These are phyloP conservation scores for Drosophila eugracilis DNA, from an alignment of 1,140 invertebrate genomes.

Conservation along the genomic window DNA sequence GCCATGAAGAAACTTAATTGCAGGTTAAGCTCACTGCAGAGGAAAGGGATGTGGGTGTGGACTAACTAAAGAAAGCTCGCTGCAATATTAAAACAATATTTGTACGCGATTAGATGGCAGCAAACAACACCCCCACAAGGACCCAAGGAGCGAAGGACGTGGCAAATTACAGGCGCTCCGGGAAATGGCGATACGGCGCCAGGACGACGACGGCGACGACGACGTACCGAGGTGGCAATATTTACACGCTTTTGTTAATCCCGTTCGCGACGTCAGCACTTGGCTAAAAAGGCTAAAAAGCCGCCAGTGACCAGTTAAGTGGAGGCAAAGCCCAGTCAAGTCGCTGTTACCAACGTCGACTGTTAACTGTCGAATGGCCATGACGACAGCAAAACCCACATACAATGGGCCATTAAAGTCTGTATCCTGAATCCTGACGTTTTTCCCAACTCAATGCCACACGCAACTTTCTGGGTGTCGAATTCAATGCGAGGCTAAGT, in stretches of 20 bases:
- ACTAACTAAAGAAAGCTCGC: constrained; percentile 28
- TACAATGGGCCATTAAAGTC: constrained; percentile 38
- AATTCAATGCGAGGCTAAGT: constrained; percentile 1
- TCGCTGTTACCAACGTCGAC: constrained; percentile 27
- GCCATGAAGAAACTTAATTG: constrained; percentile 66
- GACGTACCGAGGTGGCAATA: constrained; percentile 60
- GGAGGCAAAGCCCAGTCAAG: constrained; percentile 45
- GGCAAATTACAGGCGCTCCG: constrained; percentile 47
- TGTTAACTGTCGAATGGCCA: constrained; percentile 34
- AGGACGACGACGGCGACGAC: constrained; percentile 47
- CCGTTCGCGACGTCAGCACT: constrained; percentile 27
- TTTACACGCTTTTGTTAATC: constrained; percentile 66
- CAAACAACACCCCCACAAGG: constrained; percentile 21
- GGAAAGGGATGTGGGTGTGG: constrained; percentile 5
- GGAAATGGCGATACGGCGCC: constrained; percentile 65
- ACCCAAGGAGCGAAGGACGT: constrained; percentile 22
- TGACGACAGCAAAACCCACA: constrained; percentile 50
- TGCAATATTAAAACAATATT: constrained; percentile 77
- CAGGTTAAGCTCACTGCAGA: constrained; percentile 50
- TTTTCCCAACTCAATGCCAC: constrained; percentile 36
- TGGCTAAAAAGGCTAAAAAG: constrained; percentile 48
- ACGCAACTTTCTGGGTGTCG: constrained; percentile 11
- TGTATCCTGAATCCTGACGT: constrained; percentile 20
- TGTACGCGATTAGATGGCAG: constrained; percentile 59
- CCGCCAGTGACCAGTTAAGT: constrained; percentile 59